A percentile compares a stretch with the other conserved stretches of the same genome.
These are phyloP conservation scores for Corythoichthys intestinalis DNA, from an alignment of 2,113 vertebrate genomes.

Conservation along the genomic window DNA sequence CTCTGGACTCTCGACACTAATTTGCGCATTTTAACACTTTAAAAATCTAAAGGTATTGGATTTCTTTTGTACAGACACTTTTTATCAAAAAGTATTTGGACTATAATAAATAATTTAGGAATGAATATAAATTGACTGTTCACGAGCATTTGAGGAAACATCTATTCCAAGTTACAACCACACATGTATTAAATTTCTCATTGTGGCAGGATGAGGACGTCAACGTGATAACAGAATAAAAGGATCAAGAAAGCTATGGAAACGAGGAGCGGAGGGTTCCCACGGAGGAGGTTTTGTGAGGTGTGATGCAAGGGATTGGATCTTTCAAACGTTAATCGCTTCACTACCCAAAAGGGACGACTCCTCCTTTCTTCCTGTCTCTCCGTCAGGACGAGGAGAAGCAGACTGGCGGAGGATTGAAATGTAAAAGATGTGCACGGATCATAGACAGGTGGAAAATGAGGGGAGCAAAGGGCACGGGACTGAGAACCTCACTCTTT, in stretches of 20 bases:
- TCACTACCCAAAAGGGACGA: slow-evolving; percentile 64
- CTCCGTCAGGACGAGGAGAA: slow-evolving; percentile 43
- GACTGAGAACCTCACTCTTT: slow-evolving; percentile 24
- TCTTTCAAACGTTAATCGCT: slow-evolving; percentile 67
- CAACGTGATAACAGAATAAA: slow-evolving; percentile 46
- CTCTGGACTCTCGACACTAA: too few relatives aligned
- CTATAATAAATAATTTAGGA: not conserved
- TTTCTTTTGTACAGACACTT: not conserved
- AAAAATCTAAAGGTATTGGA: too few relatives aligned
- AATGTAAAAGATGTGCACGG: slow-evolving; percentile 62
- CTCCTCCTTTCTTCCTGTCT: slow-evolving; percentile 39
- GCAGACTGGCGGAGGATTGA: slow-evolving; percentile 55
- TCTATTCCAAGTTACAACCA: not conserved
- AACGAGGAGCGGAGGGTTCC: slow-evolving; percentile 43
- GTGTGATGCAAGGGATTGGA: slow-evolving; percentile 64
- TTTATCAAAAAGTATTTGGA: not conserved
- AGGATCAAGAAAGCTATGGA: slow-evolving; percentile 26
- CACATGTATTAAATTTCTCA: slow-evolving; percentile 36
- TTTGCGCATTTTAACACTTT: too few relatives aligned
- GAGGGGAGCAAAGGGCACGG: slow-evolving; percentile 60
- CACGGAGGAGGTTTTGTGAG: slow-evolving; percentile 52
- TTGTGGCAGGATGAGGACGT: slow-evolving; percentile 38
- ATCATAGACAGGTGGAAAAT: slow-evolving; percentile 66
- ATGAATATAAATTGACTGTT: not conserved
- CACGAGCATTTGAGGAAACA: not conserved